Conservation (phyloP, 64 coral and sea anemone genomes). For the Dendronephthya gigantea region DNA sequence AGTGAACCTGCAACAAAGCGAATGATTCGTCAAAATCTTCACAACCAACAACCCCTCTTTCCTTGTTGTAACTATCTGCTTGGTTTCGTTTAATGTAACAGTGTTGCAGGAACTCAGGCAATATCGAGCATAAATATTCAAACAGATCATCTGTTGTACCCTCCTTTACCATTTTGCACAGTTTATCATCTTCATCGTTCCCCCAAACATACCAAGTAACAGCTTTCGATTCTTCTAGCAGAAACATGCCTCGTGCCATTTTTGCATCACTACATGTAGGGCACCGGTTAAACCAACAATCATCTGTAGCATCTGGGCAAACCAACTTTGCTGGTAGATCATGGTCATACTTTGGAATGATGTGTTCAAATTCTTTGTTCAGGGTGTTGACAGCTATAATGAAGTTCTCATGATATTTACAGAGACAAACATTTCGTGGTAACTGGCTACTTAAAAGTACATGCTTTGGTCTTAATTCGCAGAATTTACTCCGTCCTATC, state of each 20-base stretch:
- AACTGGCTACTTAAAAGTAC: slow-evolving; percentile 43
- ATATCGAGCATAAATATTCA: slow-evolving; percentile 47
- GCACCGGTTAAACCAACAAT: too few relatives aligned
- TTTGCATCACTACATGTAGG: too few relatives aligned
- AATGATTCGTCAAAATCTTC: slow-evolving; percentile 37
- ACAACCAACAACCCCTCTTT: slow-evolving; percentile 40
- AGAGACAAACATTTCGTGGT: slow-evolving; percentile 58
- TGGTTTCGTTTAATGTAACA: slow-evolving; percentile 43
- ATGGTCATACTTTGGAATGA: slow-evolving; percentile 46
- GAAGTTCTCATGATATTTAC: slow-evolving; percentile 61
- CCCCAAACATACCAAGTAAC: too few relatives aligned
- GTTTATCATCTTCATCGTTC: slow-evolving; percentile 36
- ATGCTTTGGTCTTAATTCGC: slow-evolving; percentile 46
- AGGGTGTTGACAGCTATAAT: slow-evolving; percentile 46
- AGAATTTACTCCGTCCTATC: slow-evolving; percentile 52
- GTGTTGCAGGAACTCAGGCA: slow-evolving; percentile 42
- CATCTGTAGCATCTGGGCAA: slow-evolving; percentile 37
- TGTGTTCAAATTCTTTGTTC: slow-evolving; percentile 40
- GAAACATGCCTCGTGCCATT: too few relatives aligned
- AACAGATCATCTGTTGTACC: slow-evolving; percentile 52
- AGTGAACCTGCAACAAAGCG: slow-evolving; percentile 47
- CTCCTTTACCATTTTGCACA: slow-evolving; percentile 42
- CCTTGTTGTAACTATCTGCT: slow-evolving; percentile 43
- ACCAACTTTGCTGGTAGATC: slow-evolving; percentile 48
- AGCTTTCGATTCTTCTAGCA: too few relatives aligned